These are phyloP conservation scores for Embidobia sp. DNA, from an alignment of 2,888 invertebrate genomes.

Conservation along the genomic window DNA sequence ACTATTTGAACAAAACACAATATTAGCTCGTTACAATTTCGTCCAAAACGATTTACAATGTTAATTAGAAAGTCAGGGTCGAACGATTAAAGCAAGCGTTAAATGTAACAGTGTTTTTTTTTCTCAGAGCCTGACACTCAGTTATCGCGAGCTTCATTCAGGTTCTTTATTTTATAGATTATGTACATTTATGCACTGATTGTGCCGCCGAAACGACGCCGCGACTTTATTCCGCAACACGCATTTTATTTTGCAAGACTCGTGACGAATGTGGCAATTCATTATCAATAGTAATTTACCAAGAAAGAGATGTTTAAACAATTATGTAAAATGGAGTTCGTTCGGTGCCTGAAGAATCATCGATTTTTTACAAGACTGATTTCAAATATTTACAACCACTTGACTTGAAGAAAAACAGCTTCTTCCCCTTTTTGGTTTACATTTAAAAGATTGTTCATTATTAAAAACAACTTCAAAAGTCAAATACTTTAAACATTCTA, in stretches of 20 bases:
- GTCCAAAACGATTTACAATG: constrained; percentile 21
- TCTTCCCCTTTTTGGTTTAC: too few relatives aligned
- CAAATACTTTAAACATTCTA: too few relatives aligned
- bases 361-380: too few relatives aligned
- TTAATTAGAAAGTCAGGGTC: constrained; percentile 62
- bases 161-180: constrained; percentile 39
- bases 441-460: too few relatives aligned
- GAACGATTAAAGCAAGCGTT: constrained; percentile 59
- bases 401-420: too few relatives aligned
- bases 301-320: constrained; percentile 45
- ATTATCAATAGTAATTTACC: constrained; percentile 47
- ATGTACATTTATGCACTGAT: constrained; percentile 52
- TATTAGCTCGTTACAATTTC: not conserved
- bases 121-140: constrained; percentile 23
- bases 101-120: constrained; percentile 45
- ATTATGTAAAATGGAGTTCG: constrained; percentile 36
- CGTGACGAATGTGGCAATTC: constrained; percentile 50
- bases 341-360: too few relatives aligned
- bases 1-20: too few relatives aligned
- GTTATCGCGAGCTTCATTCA: constrained; percentile 31
- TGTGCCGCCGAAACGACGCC: constrained; percentile 46
- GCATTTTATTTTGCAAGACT: constrained; percentile 48
- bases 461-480: too few relatives aligned
- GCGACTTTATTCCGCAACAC: constrained; percentile 40
- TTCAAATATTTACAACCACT: too few relatives aligned